Evolutionary conservation across 2,113 vertebrate genomes (phyloP).

Genomic region (Nettapus auritus): DNA sequence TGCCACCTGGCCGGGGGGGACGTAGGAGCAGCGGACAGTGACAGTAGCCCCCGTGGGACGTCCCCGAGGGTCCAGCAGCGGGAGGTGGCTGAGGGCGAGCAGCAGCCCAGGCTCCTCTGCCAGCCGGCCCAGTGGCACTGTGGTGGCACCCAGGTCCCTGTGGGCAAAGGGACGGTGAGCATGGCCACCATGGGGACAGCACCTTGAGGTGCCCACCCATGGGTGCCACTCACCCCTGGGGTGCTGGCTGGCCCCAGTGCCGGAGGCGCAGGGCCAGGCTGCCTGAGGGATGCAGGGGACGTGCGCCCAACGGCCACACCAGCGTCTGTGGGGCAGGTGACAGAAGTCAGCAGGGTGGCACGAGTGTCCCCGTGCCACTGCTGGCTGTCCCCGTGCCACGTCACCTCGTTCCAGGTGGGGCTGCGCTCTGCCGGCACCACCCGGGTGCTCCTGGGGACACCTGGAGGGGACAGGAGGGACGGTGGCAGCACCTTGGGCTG

Average conservation of each 20-base stretch:
- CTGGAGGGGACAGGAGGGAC: background rate
- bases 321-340: background rate
- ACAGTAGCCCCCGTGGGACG: background rate
- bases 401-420: conserved; percentile 19
- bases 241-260: background rate
- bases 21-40: background rate
- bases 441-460: background rate
- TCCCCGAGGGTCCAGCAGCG: background rate
- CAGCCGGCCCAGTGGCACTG: background rate
- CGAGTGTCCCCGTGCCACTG: rapidly evolving
- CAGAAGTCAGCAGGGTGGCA: background rate
- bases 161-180: rapidly evolving
- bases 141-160: conserved; percentile 26
- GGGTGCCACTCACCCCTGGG: background rate
- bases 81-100: background rate
- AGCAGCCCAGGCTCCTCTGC: background rate
- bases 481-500: background rate
- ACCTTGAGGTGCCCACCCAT: background rate
- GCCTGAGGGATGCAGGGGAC: background rate
- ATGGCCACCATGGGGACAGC: rapidly evolving
- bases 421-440: background rate
- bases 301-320: background rate
- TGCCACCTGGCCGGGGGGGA: background rate
- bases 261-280: background rate
- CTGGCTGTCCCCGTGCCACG: background rate